phyloP scores from a whole-genome alignment of 2,113 vertebrate genomes.

The human region GRCh38 chr3:2011501-2012000 shows the following conservation, averaged over 20 bases:
- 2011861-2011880: background rate
- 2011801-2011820: background rate
- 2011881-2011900: conserved; percentile 32
- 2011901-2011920: background rate
- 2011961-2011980: background rate
- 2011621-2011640: background rate
- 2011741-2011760: background rate
- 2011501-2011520: background rate
- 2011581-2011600: background rate
- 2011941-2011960: background rate
- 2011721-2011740: conserved; percentile 15
- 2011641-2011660: background rate
- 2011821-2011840: background rate
- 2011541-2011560: background rate
- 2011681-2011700: background rate
- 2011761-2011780: conserved; percentile 56
- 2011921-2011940: conserved; percentile 45
- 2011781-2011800: conserved; percentile 45
- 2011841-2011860: conserved; percentile 29
- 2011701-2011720: conserved; percentile 24
- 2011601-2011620: background rate
- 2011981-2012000: background rate
- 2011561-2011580: background rate
- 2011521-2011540: background rate
- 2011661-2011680: background rate